Percentiles rank a stretch among this genome's conserved stretches.
Evolutionary conservation across 2,888 invertebrate genomes (phyloP).

Genomic region (Callosobruchus maculatus): DNA sequence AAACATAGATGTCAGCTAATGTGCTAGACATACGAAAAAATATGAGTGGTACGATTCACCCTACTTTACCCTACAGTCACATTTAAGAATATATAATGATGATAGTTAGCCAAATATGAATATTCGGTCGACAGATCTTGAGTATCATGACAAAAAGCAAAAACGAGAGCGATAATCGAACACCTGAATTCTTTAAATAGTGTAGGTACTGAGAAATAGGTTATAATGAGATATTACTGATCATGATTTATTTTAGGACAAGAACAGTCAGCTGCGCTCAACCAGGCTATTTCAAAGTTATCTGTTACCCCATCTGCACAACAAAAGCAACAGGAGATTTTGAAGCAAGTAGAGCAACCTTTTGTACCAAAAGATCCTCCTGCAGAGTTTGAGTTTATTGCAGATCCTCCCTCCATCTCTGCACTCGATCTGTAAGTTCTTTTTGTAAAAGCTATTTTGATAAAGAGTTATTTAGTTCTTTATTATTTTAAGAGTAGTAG

Average conservation of each 20-base stretch:
- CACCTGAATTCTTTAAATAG: background rate
- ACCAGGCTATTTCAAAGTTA: conserved; percentile 52
- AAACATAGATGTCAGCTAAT: too few species aligned
- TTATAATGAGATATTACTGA: too few species aligned
- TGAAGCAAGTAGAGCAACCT: conserved; percentile 82
- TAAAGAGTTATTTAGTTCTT: too few species aligned
- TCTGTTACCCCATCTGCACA: conserved; percentile 74
- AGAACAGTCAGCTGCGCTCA: conserved; percentile 49
- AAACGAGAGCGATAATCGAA: conserved; percentile 34
- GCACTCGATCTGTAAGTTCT: conserved; percentile 82
- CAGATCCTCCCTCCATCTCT: conserved; percentile 97
- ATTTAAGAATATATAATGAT: conserved; percentile 32
- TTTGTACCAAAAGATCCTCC: conserved; percentile 91
- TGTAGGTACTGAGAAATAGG: too few species aligned
- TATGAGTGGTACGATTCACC: too few species aligned
- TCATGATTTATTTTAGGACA: conserved; percentile 38
- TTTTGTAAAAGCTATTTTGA: conserved; percentile 4
- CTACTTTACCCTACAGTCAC: too few species aligned
- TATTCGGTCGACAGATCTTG: conserved; percentile 40
- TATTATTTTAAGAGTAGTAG: too few species aligned
- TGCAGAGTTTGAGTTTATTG: conserved; percentile 87
- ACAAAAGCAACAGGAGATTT: conserved; percentile 80
- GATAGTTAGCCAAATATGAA: conserved; percentile 45
- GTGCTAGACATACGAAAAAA: too few species aligned
- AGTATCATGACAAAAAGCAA: conserved; percentile 36